Evolutionary conservation across 1,140 invertebrate species (phyloP), one percentile per base, ranked within the genome.

Genomic region (Sweltsa coloradensis): DNA sequence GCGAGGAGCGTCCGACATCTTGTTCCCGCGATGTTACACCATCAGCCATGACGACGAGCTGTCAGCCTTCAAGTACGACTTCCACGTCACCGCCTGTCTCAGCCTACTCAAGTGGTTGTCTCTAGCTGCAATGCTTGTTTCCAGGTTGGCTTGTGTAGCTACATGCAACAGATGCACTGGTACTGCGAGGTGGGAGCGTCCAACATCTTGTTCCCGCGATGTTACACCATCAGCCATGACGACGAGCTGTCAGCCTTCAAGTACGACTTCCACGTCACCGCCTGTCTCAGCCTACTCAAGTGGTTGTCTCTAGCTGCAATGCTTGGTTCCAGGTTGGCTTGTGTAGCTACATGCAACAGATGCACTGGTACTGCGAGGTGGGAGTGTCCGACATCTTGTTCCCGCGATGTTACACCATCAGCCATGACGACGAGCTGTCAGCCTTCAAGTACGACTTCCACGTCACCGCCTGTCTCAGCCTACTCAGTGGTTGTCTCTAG

Each of bases 401-500:
- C 61, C 91, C 89, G 0, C 73, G 91, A 26, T 90, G 87, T 56
- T 93, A 89, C 63, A 86, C 89, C 48, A 75, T 89, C 25, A 83
- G 81, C 59, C 81, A 82, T 63, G 79, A 81, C 7, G 90, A 94
- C 55, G 91, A 93, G 57, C 76, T 90, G 58, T 75, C 78, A 51
- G 82, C 89, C 48, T 95, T 95, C 58, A 73, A 90, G 36, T 86
- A 93, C 51, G 89, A 95, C 63, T 96, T 86, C 58, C 80, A 89
- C 57, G 68, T 89, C n/a, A 92, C 88, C 2, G 83, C 88, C 5
- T 94, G 90, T 57, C 74, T 91, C 45, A 81, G 81, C 53, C 65
- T 91, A 13, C 64, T 94, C 6, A 85, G n/a, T n/a, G n/a, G n/a
- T n/a, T n/a, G n/a, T n/a, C n/a, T n/a, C n/a, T n/a, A n/a, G n/a